Conservation (phyloP, 2,888 invertebrate species). For the Hypolimnas misippus region DNA sequence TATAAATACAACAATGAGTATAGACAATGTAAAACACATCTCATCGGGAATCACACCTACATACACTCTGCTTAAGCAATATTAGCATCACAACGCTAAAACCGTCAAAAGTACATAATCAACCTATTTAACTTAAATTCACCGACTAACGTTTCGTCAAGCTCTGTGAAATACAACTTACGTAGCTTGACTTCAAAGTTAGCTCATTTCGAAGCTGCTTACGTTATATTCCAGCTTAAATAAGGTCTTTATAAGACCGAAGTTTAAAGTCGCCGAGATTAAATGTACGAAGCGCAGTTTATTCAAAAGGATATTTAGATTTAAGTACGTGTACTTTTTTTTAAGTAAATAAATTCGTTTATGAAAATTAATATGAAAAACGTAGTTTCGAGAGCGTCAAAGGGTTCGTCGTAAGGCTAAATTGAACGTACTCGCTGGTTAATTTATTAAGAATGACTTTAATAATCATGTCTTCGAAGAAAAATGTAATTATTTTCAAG, state of each 20-base stretch:
- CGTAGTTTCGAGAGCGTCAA: no score
- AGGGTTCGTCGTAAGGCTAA: no score
- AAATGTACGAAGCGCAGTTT: slow-evolving; percentile 8
- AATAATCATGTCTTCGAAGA: no score
- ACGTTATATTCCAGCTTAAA: neutral
- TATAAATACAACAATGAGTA: no score
- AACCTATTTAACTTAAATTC: neutral
- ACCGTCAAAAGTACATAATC: neutral
- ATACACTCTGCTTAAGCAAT: no score
- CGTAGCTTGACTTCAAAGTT: slow-evolving; percentile 1
- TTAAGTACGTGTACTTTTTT: neutral
- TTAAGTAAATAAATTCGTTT: neutral
- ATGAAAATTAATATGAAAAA: no score
- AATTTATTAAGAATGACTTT: no score
- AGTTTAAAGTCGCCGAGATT: slow-evolving; percentile 5
- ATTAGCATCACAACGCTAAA: no score
- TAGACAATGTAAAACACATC: no score
- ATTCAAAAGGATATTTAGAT: slow-evolving; percentile 3
- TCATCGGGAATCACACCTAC: no score
- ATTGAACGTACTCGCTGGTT: no score
- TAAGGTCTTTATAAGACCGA: slow-evolving; percentile 7
- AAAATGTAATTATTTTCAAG: no score
- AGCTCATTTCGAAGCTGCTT: slow-evolving; percentile 10
- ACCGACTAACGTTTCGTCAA: neutral
- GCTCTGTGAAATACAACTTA: neutral